phyloP scores from a whole-genome alignment of 2,888 invertebrate genomes.

The Acanthosepion pharaonis region DNA sequence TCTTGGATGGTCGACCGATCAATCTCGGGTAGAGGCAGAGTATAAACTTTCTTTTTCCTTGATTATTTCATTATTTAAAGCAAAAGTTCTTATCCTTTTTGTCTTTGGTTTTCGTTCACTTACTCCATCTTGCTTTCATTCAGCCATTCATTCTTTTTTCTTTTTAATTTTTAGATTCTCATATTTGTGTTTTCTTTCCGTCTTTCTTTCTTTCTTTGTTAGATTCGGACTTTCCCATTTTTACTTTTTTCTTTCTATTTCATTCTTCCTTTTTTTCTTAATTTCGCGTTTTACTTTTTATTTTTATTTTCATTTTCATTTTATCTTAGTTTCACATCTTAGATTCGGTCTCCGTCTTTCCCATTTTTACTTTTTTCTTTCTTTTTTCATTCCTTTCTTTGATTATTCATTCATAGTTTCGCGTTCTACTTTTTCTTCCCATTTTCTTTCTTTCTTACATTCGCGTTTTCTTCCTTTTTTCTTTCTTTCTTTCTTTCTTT shows the following conservation, averaged over 20 bases:
- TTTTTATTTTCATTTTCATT: neutral
- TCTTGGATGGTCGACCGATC: neutral
- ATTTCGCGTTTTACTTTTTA: neutral
- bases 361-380: no score
- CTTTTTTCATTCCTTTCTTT: neutral
- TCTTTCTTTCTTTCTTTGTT: no score
- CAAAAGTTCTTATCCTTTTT: neutral
- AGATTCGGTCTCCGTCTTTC: no score
- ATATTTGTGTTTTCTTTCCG: no score
- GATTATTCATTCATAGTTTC: neutral
- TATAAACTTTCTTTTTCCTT: no score
- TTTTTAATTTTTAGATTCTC: neutral
- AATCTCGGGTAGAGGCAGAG: neutral
- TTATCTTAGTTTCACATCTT: no score
- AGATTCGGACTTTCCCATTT: no score
- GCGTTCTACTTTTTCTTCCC: neutral
- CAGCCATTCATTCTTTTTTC: no score
- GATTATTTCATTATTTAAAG: no score
- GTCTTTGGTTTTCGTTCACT: neutral
- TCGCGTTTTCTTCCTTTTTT: neutral
- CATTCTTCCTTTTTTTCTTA: neutral
- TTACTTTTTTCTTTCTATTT: no score
- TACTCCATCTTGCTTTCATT: no score
- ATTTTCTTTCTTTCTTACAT: neutral
- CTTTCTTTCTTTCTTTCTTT: neutral